These are phyloP conservation scores for Staurois parvus DNA, from an alignment of 2,797 vertebrate species.

Conservation along the genomic window DNA sequence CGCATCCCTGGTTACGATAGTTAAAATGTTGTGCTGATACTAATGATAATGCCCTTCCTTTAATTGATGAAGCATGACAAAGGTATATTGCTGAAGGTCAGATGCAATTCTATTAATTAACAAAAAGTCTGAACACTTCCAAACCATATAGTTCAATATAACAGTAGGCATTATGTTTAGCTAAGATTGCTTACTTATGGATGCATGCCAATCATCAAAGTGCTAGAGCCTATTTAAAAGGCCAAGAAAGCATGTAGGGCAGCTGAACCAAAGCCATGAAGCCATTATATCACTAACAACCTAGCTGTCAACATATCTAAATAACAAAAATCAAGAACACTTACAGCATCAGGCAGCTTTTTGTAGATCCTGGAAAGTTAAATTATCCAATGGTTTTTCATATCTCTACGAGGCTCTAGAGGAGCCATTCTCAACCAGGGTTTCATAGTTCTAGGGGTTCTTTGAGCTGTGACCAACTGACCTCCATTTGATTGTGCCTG, in stretches of 20 bases:
- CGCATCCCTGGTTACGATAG: no score
- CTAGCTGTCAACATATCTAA: no score
- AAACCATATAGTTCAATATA: not conserved
- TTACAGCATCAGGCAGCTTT: no score
- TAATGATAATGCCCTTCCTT: not conserved
- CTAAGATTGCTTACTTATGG: conserved; percentile 15
- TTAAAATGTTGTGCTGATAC: not conserved
- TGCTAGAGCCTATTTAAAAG: not conserved
- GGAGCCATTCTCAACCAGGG: no score
- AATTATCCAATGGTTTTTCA: no score
- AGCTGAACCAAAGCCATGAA: not conserved
- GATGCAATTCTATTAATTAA: not conserved
- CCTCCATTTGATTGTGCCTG: no score
- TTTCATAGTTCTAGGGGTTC: no score
- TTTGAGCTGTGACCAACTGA: no score
- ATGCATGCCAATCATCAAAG: conserved; percentile 31
- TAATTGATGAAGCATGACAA: not conserved
- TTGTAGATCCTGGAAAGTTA: no score
- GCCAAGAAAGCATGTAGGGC: not conserved
- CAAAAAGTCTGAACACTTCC: not conserved
- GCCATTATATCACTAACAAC: not conserved
- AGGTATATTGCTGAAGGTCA: not conserved
- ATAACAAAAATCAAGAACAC: no score
- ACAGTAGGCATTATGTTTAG: not conserved
- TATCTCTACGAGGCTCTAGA: no score